These are phyloP conservation scores for Bergia sp. DNA, from an alignment of 92 coral and sea anemone genomes.

Conservation along the genomic window DNA sequence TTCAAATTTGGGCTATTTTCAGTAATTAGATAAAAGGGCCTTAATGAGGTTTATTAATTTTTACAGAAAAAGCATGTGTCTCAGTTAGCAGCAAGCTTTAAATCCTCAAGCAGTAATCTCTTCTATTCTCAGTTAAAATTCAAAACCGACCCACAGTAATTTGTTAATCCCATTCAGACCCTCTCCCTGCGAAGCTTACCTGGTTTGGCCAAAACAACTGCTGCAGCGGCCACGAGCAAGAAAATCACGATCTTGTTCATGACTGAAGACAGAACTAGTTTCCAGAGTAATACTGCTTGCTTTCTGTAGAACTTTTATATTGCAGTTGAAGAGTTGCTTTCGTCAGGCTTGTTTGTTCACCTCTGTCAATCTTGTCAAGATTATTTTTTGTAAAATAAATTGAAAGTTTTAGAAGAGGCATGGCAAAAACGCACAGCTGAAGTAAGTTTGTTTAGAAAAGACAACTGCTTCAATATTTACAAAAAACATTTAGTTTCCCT, in stretches of 20 bases:
- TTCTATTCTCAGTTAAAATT: neutral
- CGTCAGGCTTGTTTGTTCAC: conserved; percentile 12
- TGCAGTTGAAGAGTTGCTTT: neutral
- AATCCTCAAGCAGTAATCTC: neutral
- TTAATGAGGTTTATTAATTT: too few species aligned
- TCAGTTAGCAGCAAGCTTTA: too few species aligned
- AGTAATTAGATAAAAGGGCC: too few species aligned
- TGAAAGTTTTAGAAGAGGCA: neutral
- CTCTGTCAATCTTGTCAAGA: neutral
- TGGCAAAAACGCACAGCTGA: neutral
- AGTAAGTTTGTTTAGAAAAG: neutral
- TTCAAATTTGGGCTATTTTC: too few species aligned
- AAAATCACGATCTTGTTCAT: conserved; percentile 20
- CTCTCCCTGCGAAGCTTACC: neutral
- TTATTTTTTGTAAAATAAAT: neutral
- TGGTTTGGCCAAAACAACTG: conserved; percentile 20
- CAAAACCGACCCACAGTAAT: neutral
- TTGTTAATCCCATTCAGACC: neutral
- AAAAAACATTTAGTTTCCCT: neutral
- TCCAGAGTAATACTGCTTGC: neutral
- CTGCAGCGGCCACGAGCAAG: conserved; percentile 1
- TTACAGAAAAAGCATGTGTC: too few species aligned
- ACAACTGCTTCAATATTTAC: conserved; percentile 2
- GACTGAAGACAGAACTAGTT: neutral
- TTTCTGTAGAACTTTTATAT: conserved; percentile 5